These are phyloP conservation scores for Caenorhabditis sp. DNA, from an alignment of 2,888 invertebrate genomes.

Conservation along the genomic window DNA sequence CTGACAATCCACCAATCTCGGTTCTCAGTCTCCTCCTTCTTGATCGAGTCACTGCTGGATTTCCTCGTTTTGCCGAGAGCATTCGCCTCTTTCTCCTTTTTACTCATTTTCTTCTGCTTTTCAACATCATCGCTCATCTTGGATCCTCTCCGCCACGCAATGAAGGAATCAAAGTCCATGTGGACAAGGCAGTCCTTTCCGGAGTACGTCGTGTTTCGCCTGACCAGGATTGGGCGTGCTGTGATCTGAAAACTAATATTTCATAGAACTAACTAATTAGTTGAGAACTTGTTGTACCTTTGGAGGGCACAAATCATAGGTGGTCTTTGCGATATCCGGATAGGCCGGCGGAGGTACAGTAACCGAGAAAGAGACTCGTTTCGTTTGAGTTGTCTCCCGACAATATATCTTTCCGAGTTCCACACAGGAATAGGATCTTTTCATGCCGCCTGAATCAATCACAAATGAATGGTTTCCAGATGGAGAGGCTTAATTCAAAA, in stretches of 20 bases:
- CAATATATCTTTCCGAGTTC: constrained; percentile 31
- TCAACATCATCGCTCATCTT: constrained; percentile 60
- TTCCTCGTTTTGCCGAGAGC: constrained; percentile 3
- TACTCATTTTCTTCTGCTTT: constrained; percentile 15
- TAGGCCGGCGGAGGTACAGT: constrained; percentile 34
- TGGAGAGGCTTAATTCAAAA: background rate
- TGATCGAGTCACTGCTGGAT: constrained; percentile 8
- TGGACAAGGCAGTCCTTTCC: constrained; percentile 50
- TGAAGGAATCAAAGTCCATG: constrained; percentile 72
- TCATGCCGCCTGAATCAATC: constrained; percentile 21
- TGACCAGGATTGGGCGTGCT: constrained; percentile 56
- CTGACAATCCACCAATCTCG: constrained; percentile 48
- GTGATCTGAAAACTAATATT: constrained; percentile 27
- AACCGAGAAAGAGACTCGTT: constrained; percentile 50
- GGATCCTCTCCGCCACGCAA: constrained; percentile 70
- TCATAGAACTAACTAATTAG: background rate
- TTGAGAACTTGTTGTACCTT: constrained; percentile 15
- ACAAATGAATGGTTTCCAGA: background rate
- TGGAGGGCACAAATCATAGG: constrained; percentile 38
- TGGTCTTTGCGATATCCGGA: constrained; percentile 19
- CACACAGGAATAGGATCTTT: constrained; percentile 41
- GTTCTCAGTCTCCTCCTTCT: constrained; percentile 33
- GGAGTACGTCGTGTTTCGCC: constrained; percentile 26
- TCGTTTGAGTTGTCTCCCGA: constrained; percentile 33
- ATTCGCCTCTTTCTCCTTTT: constrained; percentile 17